Evolutionary conservation across 2,113 vertebrate genomes (phyloP).

Genomic region (Phodopus roborovskii): DNA sequence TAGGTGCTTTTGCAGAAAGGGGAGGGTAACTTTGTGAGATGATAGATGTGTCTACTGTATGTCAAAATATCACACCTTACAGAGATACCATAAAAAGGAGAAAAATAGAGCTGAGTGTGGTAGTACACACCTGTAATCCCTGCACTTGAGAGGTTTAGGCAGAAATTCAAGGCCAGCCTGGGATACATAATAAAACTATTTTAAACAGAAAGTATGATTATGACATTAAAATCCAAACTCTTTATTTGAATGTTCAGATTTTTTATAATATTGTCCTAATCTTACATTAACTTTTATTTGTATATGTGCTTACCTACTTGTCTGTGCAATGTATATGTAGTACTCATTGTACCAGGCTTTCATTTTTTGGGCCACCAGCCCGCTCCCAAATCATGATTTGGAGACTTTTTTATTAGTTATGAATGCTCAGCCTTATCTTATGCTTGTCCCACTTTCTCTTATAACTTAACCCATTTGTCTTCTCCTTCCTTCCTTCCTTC

Average conservation of each 20-base stretch:
- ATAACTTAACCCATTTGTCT: too few relatives aligned
- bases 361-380: too few relatives aligned
- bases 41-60: neutral
- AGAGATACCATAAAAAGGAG: neutral
- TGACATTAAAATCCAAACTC: neutral
- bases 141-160: neutral
- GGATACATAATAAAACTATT: neutral
- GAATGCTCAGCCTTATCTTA: too few relatives aligned
- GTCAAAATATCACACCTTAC: neutral
- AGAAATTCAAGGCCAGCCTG: neutral
- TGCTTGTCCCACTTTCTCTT: too few relatives aligned
- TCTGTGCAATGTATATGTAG: neutral
- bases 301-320: neutral
- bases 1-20: neutral
- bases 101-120: neutral
- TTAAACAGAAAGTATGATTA: neutral
- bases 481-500: too few relatives aligned
- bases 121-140: neutral
- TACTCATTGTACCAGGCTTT: neutral
- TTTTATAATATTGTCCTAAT: neutral
- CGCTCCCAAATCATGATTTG: too few relatives aligned
- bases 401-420: neutral
- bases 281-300: neutral
- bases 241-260: conserved; percentile 4
- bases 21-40: neutral